Conservation (phyloP, 2,113 vertebrate species). For the Polyodon spathula region DNA sequence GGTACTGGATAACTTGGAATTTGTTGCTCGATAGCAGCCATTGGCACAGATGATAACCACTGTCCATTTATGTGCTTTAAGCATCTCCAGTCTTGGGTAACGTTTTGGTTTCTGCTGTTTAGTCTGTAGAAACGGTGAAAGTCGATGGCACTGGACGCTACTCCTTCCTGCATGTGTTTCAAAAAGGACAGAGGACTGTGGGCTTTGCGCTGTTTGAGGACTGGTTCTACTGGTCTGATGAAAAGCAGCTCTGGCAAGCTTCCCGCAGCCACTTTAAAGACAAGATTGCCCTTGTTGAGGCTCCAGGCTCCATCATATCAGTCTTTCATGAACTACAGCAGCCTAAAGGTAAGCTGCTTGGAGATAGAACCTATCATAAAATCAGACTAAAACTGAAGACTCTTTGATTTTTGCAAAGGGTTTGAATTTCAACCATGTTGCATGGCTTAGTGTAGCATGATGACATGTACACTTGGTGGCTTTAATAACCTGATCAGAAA, state of each 20-base stretch:
- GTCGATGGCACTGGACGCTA: constrained; percentile 61
- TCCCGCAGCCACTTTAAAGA: constrained; percentile 34
- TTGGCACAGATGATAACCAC: too few species aligned
- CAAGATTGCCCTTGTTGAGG: constrained; percentile 43
- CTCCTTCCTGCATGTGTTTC: constrained; percentile 54
- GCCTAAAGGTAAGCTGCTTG: constrained; percentile 49
- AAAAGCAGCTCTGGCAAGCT: constrained; percentile 47
- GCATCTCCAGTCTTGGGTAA: too few species aligned
- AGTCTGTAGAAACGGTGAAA: constrained; percentile 75
- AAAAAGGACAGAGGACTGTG: constrained; percentile 30
- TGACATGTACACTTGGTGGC: too few species aligned
- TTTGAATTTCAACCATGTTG: too few species aligned
- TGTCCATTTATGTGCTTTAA: too few species aligned
- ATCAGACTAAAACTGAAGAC: too few species aligned
- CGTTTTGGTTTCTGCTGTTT: constrained; percentile 10
- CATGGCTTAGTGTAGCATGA: too few species aligned
- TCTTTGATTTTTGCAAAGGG: too few species aligned
- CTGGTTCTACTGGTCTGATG: constrained; percentile 69
- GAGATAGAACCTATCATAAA: too few species aligned
- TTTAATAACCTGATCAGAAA: too few species aligned
- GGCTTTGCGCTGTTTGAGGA: constrained; percentile 64
- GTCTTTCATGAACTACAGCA: constrained; percentile 66
- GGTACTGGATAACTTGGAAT: too few species aligned
- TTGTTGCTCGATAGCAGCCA: too few species aligned
- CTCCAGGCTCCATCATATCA: constrained; percentile 38